Evolutionary conservation across 2,888 invertebrate genomes (phyloP).

Genomic region (Boloria euphrosyne): DNA sequence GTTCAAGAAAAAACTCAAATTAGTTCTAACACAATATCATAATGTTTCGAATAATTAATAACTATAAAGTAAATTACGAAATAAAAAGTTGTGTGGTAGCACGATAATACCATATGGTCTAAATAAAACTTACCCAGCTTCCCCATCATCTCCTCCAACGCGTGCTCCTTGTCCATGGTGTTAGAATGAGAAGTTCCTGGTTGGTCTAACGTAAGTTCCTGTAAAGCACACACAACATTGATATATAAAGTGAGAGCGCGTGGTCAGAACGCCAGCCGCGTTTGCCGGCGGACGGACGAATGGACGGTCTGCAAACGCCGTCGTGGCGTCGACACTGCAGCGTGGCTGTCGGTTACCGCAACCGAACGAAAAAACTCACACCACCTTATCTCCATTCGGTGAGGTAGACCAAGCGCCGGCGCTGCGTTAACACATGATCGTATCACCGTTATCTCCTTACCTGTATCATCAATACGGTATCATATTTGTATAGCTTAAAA

Average conservation of each 20-base stretch:
- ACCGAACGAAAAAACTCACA: slow-evolving; percentile 68
- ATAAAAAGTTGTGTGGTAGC: slow-evolving; percentile 4
- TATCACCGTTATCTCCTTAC: slow-evolving; percentile 7
- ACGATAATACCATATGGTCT: slow-evolving; percentile 54
- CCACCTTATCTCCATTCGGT: slow-evolving; percentile 61
- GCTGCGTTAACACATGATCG: slow-evolving; percentile 20
- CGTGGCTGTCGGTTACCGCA: slow-evolving; percentile 62
- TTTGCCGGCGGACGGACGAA: slow-evolving; percentile 74
- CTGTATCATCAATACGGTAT: background rate
- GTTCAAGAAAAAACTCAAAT: slow-evolving; percentile 22
- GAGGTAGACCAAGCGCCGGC: slow-evolving; percentile 29
- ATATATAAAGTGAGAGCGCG: slow-evolving; percentile 48
- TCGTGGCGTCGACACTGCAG: slow-evolving; percentile 53
- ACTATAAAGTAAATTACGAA: background rate
- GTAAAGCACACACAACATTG: slow-evolving; percentile 72
- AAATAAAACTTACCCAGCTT: slow-evolving; percentile 80
- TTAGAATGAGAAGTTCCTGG: slow-evolving; percentile 38
- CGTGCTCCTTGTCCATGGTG: slow-evolving; percentile 84
- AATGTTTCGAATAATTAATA: background rate
- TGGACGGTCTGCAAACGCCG: slow-evolving; percentile 61
- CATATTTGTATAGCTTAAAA: slow-evolving; percentile 13
- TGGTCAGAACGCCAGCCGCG: slow-evolving; percentile 61
- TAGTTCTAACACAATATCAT: slow-evolving; percentile 21
- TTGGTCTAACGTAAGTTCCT: slow-evolving; percentile 43
- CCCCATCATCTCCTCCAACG: slow-evolving; percentile 85